Evolutionary conservation across 2,797 vertebrate genomes (phyloP).

Genomic region (Varecia variegata): DNA sequence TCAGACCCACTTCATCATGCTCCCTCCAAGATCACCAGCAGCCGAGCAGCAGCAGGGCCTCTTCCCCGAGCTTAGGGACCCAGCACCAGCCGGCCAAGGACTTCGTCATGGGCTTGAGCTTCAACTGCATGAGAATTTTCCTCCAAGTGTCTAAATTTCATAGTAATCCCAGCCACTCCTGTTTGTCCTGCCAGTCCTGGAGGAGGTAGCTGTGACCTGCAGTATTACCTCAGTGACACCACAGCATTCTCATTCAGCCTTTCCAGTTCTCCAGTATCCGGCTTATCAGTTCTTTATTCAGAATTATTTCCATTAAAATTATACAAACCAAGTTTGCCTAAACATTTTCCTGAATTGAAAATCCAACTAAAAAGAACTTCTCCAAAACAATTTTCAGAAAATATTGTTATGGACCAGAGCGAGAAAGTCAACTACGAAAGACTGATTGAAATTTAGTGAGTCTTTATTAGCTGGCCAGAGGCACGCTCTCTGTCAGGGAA

Average conservation of each 20-base stretch:
- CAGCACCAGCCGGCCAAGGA: background rate
- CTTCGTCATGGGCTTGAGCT: no score
- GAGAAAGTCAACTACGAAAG: no score
- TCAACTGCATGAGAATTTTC: background rate
- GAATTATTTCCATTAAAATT: background rate
- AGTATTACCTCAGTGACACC: background rate
- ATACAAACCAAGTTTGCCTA: background rate
- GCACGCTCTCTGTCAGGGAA: no score
- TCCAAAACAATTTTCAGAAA: background rate
- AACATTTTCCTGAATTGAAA: background rate
- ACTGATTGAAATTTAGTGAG: no score
- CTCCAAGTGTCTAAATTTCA: background rate
- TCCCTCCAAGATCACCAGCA: background rate
- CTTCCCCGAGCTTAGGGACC: background rate
- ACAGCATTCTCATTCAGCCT: background rate
- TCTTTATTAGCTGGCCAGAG: no score
- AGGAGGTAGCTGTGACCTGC: background rate
- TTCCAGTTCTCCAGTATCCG: background rate
- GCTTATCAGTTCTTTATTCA: background rate
- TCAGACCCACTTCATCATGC: accelerated
- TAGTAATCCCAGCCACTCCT: background rate
- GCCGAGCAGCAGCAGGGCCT: background rate
- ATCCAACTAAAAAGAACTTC: background rate
- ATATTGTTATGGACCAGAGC: no score
- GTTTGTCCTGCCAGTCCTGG: background rate